Evolutionary conservation across 37 sponge, comb jelly and placozoan genomes (phyloP).

Genomic region (Spongia lamella): DNA sequence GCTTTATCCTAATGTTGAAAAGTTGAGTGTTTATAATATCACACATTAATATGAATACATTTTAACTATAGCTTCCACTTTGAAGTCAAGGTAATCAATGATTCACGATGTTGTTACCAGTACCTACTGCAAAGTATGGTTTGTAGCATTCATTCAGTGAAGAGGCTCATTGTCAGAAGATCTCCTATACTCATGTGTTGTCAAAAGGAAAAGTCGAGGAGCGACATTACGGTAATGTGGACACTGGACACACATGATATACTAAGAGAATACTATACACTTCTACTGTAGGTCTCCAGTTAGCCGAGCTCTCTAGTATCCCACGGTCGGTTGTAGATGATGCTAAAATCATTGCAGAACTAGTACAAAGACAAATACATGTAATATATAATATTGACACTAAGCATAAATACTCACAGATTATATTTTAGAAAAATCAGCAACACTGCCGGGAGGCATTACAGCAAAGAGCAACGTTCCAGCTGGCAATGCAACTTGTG

Average conservation of each 20-base stretch:
- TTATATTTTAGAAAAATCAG: constrained; percentile 15
- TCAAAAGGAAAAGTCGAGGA: constrained; percentile 57
- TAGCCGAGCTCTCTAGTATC: constrained; percentile 72
- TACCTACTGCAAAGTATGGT: not conserved
- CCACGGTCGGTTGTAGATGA: constrained; percentile 62
- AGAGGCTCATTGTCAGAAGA: constrained; percentile 13
- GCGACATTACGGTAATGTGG: constrained; percentile 55
- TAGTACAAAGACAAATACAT: constrained; percentile 14
- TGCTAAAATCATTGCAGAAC: constrained; percentile 56
- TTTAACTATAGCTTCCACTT: constrained; percentile 73
- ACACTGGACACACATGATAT: not conserved
- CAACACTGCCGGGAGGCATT: constrained; percentile 21
- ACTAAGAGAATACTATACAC: no score
- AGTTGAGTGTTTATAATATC: constrained; percentile 60
- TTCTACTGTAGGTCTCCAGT: constrained; percentile 49
- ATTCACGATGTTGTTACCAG: no score
- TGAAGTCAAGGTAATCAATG: constrained; percentile 71
- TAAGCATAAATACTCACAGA: constrained; percentile 7
- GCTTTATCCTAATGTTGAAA: constrained; percentile 90
- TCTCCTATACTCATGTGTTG: constrained; percentile 57
- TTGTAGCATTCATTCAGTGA: constrained; percentile 13
- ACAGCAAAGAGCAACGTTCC: constrained; percentile 21
- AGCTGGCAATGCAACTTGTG: constrained; percentile 66
- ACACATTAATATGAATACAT: not conserved
- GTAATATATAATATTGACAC: constrained; percentile 7